A percentile compares a stretch with the other conserved stretches of the same genome.
These are phyloP conservation scores for Venustaconcha ellipsiformis DNA, from an alignment of 1,140 invertebrate species.

Conservation along the genomic window DNA sequence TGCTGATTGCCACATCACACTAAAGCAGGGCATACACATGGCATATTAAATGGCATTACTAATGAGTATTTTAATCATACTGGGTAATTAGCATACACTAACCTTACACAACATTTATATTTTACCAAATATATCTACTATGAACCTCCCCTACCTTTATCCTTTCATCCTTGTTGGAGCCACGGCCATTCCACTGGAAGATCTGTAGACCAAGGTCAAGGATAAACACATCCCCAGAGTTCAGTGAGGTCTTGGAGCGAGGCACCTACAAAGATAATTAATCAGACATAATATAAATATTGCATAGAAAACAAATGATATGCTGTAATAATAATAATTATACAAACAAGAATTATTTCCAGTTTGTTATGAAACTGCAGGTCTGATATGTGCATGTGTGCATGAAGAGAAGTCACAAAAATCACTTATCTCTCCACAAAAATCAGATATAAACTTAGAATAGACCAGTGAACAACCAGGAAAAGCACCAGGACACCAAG, in stretches of 20 bases:
- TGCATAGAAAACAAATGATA: too few species aligned
- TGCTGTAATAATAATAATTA: too few species aligned
- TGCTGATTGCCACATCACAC: too few species aligned
- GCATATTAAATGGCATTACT: background rate
- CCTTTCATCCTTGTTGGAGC: slow-evolving; percentile 61
- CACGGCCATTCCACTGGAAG: slow-evolving; percentile 76
- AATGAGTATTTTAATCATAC: background rate
- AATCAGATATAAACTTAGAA: too few species aligned
- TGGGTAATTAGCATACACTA: background rate
- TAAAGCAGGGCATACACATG: background rate
- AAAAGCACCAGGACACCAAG: too few species aligned
- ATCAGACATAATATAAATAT: too few species aligned
- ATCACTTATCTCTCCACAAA: too few species aligned
- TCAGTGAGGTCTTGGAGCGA: slow-evolving; percentile 71
- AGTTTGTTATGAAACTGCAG: too few species aligned
- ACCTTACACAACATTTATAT: background rate
- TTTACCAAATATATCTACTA: background rate
- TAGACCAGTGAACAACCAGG: too few species aligned
- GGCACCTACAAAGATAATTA: slow-evolving; percentile 34
- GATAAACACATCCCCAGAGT: slow-evolving; percentile 91
- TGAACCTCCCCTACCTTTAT: slow-evolving; percentile 50
- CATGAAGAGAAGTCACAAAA: too few species aligned
- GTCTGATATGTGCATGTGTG: too few species aligned
- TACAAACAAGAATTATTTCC: too few species aligned
- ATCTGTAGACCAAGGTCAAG: slow-evolving; percentile 83